phyloP scores from a whole-genome alignment of 2,113 vertebrate genomes.

The Burhinus oedicnemus region DNA sequence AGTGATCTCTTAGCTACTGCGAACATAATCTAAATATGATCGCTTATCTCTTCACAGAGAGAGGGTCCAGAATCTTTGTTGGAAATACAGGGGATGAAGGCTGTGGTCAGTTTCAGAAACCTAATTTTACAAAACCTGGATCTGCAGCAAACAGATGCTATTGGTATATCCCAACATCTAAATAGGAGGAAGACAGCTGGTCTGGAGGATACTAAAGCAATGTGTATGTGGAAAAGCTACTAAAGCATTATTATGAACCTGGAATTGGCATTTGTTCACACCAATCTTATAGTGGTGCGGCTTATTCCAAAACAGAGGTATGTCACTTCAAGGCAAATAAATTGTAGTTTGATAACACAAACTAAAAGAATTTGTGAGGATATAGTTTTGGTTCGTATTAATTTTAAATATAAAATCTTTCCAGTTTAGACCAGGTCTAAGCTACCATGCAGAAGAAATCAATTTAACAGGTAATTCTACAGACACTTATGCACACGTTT shows the following conservation, averaged over 20 bases:
- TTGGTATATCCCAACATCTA: background rate
- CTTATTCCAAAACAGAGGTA: background rate
- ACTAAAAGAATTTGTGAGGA: background rate
- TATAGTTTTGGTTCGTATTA: background rate
- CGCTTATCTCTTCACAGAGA: background rate
- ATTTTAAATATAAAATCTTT: constrained; percentile 48
- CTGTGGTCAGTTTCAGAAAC: background rate
- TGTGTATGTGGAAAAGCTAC: background rate
- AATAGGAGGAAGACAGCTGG: background rate
- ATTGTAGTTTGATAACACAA: background rate
- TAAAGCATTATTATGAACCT: background rate
- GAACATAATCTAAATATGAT: background rate
- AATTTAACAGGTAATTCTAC: background rate
- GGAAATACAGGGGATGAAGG: background rate
- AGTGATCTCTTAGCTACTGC: background rate
- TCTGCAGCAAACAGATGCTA: background rate
- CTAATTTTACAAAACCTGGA: background rate
- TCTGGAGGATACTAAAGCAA: background rate
- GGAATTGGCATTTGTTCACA: background rate
- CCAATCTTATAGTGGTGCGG: background rate
- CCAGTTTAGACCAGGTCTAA: constrained; percentile 59
- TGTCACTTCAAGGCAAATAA: background rate
- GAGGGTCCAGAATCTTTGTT: background rate
- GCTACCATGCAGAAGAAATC: background rate
- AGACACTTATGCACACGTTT: background rate